Conservation (phyloP, 2,113 vertebrate genomes). For the Myrmecophaga tridactyla region DNA sequence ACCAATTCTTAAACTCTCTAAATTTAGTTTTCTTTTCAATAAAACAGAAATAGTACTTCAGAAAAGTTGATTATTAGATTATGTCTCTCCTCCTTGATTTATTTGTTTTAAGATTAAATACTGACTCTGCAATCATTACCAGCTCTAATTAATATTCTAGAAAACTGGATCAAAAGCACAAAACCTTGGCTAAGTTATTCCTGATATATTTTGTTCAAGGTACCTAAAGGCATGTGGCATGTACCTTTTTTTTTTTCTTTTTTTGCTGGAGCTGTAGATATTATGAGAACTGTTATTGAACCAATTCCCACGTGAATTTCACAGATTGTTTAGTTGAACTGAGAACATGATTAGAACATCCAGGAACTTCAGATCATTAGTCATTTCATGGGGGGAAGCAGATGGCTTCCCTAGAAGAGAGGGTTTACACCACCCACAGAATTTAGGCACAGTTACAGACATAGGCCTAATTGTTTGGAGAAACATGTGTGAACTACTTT, state of each 20-base stretch:
- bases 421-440: conserved; percentile 35
- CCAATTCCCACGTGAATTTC: conserved; percentile 50
- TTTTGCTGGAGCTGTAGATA: neutral
- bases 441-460: conserved; percentile 23
- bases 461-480: conserved; percentile 11
- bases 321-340: conserved; percentile 59
- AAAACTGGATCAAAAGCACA: neutral
- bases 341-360: conserved; percentile 35
- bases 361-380: conserved; percentile 63
- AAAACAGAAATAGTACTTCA: neutral
- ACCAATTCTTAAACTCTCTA: neutral
- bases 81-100: neutral
- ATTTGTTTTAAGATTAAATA: neutral
- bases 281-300: neutral
- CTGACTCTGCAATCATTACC: neutral
- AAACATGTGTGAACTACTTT: neutral
- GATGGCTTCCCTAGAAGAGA: conserved; percentile 47
- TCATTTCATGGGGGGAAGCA: conserved; percentile 61
- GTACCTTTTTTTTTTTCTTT: neutral
- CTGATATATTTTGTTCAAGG: neutral
- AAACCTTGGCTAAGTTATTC: neutral
- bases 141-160: neutral
- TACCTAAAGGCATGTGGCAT: neutral
- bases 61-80: neutral
- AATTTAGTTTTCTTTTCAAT: neutral